Percentiles rank a stretch among this genome's conserved stretches.
Conservation (phyloP, 2,113 vertebrate genomes). For the Cyprinodon tularosa region DNA sequence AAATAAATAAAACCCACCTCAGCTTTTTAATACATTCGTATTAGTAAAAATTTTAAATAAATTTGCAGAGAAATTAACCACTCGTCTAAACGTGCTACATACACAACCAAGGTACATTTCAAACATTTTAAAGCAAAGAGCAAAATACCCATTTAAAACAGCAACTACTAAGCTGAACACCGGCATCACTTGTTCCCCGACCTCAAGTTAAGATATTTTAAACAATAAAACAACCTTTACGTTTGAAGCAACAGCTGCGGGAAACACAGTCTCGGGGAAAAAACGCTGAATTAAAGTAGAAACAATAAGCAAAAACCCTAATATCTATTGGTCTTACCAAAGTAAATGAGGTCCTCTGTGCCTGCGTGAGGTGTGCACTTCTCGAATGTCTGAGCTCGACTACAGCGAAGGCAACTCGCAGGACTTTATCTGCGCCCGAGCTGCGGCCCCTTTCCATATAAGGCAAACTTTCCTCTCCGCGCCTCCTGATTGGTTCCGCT, state of each 20-base stretch:
- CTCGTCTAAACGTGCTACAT: not conserved
- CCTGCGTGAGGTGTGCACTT: slow-evolving; percentile 14
- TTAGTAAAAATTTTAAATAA: no score
- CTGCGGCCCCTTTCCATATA: slow-evolving; percentile 80
- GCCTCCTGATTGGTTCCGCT: slow-evolving; percentile 69
- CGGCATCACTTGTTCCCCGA: not conserved
- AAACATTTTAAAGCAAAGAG: no score
- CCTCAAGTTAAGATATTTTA: not conserved
- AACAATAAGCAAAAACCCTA: not conserved
- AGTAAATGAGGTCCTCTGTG: slow-evolving; percentile 25
- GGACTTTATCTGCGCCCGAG: slow-evolving; percentile 65
- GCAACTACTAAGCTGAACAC: not conserved
- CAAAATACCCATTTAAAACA: not conserved
- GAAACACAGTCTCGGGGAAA: not conserved
- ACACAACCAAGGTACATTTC: no score
- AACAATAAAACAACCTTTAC: not conserved
- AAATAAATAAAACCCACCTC: no score
- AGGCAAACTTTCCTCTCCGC: slow-evolving; percentile 79
- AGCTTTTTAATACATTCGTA: not conserved
- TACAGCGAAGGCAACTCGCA: slow-evolving; percentile 47
- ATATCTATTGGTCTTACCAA: slow-evolving; percentile 55
- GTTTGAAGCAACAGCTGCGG: not conserved
- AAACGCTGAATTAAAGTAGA: not conserved
- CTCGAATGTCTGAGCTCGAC: slow-evolving; percentile 42
- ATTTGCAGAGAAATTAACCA: not conserved